Conservation (phyloP, 2,888 invertebrate species). For the Drosophila birchii region DNA sequence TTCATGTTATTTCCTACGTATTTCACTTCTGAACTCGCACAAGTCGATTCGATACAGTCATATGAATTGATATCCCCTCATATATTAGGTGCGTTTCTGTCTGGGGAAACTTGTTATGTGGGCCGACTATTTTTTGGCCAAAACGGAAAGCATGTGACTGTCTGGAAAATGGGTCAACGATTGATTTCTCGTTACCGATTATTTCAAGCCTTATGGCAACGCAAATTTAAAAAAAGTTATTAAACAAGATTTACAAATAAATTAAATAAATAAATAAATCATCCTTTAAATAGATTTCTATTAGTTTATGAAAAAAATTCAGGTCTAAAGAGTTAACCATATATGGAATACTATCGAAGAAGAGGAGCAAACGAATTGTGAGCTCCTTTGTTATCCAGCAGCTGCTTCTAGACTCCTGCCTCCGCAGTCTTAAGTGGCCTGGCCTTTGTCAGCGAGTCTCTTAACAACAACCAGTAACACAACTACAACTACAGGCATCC, state of each 20-base stretch:
- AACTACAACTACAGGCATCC: constrained; percentile 23
- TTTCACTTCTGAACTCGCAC: constrained; percentile 21
- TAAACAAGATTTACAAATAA: neutral
- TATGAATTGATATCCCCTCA: constrained; percentile 3
- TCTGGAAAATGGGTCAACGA: constrained; percentile 11
- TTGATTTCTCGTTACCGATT: constrained; percentile 25
- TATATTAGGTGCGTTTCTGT: constrained; percentile 7
- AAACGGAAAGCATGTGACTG: constrained; percentile 10
- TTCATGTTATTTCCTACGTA: constrained; percentile 27
- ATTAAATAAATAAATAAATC: neutral
- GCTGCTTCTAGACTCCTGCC: constrained; percentile 37
- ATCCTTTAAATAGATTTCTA: neutral
- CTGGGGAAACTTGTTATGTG: constrained; percentile 31
- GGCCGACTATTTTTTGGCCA: constrained; percentile 14
- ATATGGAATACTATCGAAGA: neutral
- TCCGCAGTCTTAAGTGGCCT: constrained; percentile 58
- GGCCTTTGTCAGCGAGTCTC: constrained; percentile 57
- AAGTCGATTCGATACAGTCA: constrained; percentile 30
- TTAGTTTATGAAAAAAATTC: neutral
- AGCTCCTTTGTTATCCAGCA: constrained; percentile 49
- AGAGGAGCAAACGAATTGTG: constrained; percentile 20
- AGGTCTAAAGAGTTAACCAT: neutral
- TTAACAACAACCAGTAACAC: constrained; percentile 31
- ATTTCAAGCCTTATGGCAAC: neutral
- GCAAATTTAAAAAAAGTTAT: neutral